phyloP scores from a whole-genome alignment of 2,113 vertebrate species.

The Psilopogon haemacephalus region DNA sequence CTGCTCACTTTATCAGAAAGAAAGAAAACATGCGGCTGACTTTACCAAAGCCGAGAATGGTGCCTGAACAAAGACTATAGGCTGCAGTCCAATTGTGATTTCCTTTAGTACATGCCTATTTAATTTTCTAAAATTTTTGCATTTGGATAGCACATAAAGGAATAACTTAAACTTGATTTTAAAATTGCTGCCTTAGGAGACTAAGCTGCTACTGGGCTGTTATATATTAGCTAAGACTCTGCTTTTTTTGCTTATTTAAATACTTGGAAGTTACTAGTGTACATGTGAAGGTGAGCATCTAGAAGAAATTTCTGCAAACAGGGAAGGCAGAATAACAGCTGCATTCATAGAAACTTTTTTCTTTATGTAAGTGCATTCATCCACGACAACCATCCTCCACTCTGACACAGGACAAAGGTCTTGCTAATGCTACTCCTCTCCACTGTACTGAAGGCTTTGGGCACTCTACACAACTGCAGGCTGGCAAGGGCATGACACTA shows the following conservation, averaged over 20 bases:
- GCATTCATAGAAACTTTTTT: neutral
- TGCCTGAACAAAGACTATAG: neutral
- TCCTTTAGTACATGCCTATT: neutral
- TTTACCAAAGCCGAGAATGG: neutral
- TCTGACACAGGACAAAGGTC: neutral
- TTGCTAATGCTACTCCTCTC: neutral
- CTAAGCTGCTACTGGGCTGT: neutral
- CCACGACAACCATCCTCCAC: neutral
- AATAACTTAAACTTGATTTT: neutral
- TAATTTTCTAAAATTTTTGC: neutral
- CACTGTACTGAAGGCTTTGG: neutral
- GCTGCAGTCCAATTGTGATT: neutral
- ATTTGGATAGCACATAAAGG: neutral
- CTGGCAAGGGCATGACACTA: slow-evolving; percentile 34
- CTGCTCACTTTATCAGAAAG: neutral
- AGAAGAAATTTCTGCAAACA: neutral
- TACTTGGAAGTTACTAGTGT: neutral
- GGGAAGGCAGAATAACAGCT: neutral
- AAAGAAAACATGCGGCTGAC: neutral
- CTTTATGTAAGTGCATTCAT: neutral
- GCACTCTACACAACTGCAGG: neutral
- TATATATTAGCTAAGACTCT: neutral
- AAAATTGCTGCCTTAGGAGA: neutral
- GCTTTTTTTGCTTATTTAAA: neutral
- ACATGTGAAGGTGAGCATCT: neutral